Base-by-base conservation (phyloP, 2,888 invertebrate species). In the Yponomeuta sedellus region DNA sequence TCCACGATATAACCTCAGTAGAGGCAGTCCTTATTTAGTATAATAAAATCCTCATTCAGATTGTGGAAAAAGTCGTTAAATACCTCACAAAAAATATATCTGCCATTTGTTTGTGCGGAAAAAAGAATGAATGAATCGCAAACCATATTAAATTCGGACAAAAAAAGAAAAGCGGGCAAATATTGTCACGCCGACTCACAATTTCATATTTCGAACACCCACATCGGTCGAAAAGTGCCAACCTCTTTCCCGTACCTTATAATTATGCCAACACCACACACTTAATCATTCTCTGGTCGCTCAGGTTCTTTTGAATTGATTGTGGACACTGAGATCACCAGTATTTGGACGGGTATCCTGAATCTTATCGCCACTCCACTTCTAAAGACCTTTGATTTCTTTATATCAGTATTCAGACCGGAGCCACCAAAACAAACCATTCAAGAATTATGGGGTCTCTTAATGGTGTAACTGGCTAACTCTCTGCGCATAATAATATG, bases 191-290 rank as follows among this genome's bases (percentile, higher is more conserved):
- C 63, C 63, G 81, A 80, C 79, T 84, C 69, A 66, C 70, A 69
- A 88, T 88, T 88, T 86, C 80, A 82, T 81, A 85, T 85, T 86
- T 86, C 80, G 90, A 89, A 90, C 90, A 90, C 90, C 90, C 90
- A 91, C 90, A 85, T 79, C 79, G 90, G 74, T 73, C 80, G 72
- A 71, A 80, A 80, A 80, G 76, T 75, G 79, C 79, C 81, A 80
- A 82, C 82, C 83, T 80, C 77, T 82, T 75, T 76, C 76, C 76
- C 74, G 79, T 77, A 74, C 85, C 83, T 78, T 89, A 88, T 88
- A 89, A 90, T 89, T 89, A 89, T 86, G 83, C 44, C 44, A 52
- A 52, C 44, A 52, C 44, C 16, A 52, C 5, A 52, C 83, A 52
- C 16, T 16, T 6, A 52, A 52, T 3, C 12, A 52, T 16, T 52